phyloP scores from a whole-genome alignment of 2,797 vertebrate genomes.

The Ispidina picta region DNA sequence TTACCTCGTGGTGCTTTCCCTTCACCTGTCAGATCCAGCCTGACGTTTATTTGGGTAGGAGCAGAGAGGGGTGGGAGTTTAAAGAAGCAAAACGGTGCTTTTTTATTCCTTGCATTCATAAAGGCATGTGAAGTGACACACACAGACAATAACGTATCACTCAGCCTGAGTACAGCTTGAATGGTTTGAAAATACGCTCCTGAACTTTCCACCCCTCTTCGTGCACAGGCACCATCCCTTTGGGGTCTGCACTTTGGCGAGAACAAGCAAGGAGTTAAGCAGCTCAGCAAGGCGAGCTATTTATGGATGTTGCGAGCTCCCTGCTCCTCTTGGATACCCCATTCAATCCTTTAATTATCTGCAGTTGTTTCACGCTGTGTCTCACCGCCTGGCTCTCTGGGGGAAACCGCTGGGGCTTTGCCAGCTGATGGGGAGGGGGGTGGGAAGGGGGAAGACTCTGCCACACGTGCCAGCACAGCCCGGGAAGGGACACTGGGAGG shows the following conservation, averaged over 20 bases:
- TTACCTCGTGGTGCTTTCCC: not conserved
- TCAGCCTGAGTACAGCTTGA: conserved; percentile 9
- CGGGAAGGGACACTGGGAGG: not conserved
- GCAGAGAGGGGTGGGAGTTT: conserved; percentile 20
- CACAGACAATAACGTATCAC: conserved; percentile 24
- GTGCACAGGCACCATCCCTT: conserved; percentile 32
- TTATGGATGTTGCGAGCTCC: conserved; percentile 54
- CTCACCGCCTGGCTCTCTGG: not conserved
- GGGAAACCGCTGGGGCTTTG: conserved; percentile 9
- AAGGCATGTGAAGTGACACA: conserved; percentile 31
- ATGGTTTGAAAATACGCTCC: conserved; percentile 44
- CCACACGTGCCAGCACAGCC: accelerated
- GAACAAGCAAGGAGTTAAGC: conserved; percentile 63
- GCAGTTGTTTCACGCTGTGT: conserved; percentile 54
- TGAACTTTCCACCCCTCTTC: conserved; percentile 66
- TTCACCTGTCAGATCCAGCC: not conserved
- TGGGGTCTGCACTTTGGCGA: conserved; percentile 62
- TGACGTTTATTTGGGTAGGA: conserved; percentile 16
- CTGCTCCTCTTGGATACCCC: conserved; percentile 21
- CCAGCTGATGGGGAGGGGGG: not conserved
- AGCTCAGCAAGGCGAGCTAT: conserved; percentile 61
- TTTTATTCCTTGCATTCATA: not conserved
- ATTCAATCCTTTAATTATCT: conserved; percentile 70
- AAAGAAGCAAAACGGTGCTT: not conserved
- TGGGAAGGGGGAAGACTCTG: not conserved